Evolutionary conservation across 1,140 invertebrate species (phyloP), one percentile per base, ranked within the genome.

Genomic region (Babylonia areolata): DNA sequence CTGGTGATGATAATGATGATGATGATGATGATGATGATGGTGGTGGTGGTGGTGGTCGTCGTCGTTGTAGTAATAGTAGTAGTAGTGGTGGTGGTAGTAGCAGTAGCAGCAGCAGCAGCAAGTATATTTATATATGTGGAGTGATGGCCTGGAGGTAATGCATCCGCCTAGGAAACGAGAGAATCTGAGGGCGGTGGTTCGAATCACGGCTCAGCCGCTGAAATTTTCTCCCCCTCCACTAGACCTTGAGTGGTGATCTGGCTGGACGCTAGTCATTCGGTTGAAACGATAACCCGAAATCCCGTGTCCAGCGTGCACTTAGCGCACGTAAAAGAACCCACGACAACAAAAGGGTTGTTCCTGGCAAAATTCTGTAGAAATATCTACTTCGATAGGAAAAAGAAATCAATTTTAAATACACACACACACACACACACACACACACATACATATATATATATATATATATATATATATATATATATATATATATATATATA

Each of bases 1-100:
- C n/a, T 64, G 58, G n/a, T 64, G 58, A 64, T 64, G 58, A 64
- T 64, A n/a, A 64, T 64, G 58, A 64, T 64, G 58, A 64, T 64
- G 58, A 64, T 64, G 58, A 64, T 64, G 58, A 64, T 64, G 58
- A 64, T 64, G 58, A 64, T 64, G 58, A 64, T 64, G 58, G 58
- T 64, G 58, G 58, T 64, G 58, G 58, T 64, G 58, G 58, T 64
- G n/a, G 58, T 64, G 58, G 17, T 17, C 17, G 58, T 64, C 17
- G 17, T 64, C 17, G 58, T 64, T 17, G 17, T 64, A n/a, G 17
- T 64, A n/a, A n/a, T 64, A 20, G 58, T 64, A 17, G 58, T 64
- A n/a, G n/a, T 64, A n/a, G n/a, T 20, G 58, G 58, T 64, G 58
- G n/a, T n/a, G 58, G n/a, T 64, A n/a, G 58, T n/a, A n/a, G n/a